Evolutionary conservation across 2,888 invertebrate species (phyloP).

Genomic region (Nudaria mundana): DNA sequence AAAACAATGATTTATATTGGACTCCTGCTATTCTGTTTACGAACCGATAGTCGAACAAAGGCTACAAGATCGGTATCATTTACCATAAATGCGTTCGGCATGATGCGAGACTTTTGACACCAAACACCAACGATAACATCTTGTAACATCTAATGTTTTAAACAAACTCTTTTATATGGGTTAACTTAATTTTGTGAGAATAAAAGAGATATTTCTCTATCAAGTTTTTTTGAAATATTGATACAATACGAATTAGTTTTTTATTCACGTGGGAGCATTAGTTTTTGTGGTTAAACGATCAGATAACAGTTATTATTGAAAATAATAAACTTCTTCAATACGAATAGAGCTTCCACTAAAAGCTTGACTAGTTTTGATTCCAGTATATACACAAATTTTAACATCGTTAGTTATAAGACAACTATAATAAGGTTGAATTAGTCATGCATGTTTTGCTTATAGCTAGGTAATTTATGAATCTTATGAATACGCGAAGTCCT

Average conservation of each 20-base stretch:
- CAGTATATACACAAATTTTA: conserved; percentile 8
- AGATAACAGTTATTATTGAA: conserved; percentile 23
- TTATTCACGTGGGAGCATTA: conserved; percentile 29
- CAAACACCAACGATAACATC: conserved; percentile 75
- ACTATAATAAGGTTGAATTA: conserved; percentile 43
- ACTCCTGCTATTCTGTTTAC: conserved; percentile 79
- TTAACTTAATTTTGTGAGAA: conserved; percentile 75
- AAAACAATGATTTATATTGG: conserved; percentile 65
- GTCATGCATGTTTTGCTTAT: conserved; percentile 54
- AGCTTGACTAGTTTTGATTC: background rate
- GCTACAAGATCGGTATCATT: conserved; percentile 63
- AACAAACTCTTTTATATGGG: conserved; percentile 78
- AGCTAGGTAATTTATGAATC: conserved; percentile 54
- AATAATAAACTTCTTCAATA: conserved; percentile 8
- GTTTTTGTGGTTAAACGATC: conserved; percentile 21
- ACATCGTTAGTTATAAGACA: conserved; percentile 15
- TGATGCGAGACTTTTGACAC: conserved; percentile 81
- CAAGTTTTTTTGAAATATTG: conserved; percentile 64
- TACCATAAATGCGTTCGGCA: conserved; percentile 71
- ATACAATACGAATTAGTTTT: conserved; percentile 42
- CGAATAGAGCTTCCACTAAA: background rate
- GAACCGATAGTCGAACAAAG: conserved; percentile 69
- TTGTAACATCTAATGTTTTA: conserved; percentile 79
- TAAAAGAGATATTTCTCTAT: conserved; percentile 64
- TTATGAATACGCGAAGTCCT: conserved; percentile 60